Base-by-base conservation (phyloP, 2,797 vertebrate genomes). In the Aulostomus chinensis region DNA sequence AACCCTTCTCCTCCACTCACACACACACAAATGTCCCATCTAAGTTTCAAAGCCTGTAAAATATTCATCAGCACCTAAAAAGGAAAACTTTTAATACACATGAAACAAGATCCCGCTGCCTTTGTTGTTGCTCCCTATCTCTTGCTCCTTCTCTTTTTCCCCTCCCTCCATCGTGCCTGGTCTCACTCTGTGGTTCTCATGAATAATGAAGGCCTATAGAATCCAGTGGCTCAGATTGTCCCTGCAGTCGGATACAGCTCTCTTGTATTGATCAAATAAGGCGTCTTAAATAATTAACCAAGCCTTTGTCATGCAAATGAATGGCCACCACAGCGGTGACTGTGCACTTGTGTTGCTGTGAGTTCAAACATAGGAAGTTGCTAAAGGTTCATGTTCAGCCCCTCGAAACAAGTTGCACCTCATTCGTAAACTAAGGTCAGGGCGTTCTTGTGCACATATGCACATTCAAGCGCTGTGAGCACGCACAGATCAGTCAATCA, bases 281-380 rank as follows among this genome's bases (percentile, higher is more conserved):
- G 68, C 52, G 38, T 64, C 70, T 76, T 93, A 87, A 92, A 92
- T 92, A 90, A 92, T 92, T 92, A 85, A 92, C 73, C 29, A 10
- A 62, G 86, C 74, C 86, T 90, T 91, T 91, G 87, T 91, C 87
- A 90, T 91, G 89, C 84, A 89, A 89, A 93, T 91, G 68, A 88
- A 76, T 37, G 73, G 62, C 61, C 68, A 26, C 22, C 13, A 12
- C 59, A 75, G 69, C 47, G 52, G 40, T 4, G 57, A 47, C 47
- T 60, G 57, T 15, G n/a, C 3, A 22, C 42, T 49, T 26, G 48
- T 55, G 66, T 58, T 47, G 53, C 50, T 75, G 52, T 32, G 34
- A 60, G 53, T 72, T 68, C 68, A 37, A 62, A 68, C 61, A 45
- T 21, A 16, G 25, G 30, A 41, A 60, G 71, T 52, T 58, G 54